A percentile compares a stretch with the other conserved stretches of the same genome.
These are phyloP conservation scores for Campoplex capitator DNA, from an alignment of 2,888 invertebrate species.

Conservation along the genomic window DNA sequence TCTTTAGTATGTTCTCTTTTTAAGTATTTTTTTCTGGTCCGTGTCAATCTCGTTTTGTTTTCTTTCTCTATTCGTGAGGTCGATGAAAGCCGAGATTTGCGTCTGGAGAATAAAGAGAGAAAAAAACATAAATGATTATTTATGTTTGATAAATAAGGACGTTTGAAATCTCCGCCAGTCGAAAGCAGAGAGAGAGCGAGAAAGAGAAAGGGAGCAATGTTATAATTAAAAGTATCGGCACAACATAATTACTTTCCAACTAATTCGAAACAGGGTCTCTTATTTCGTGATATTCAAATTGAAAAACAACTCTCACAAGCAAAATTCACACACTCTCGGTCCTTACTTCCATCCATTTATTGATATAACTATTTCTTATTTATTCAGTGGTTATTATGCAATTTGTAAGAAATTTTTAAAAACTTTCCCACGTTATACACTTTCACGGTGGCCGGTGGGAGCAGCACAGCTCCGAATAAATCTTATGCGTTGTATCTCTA, in stretches of 20 bases:
- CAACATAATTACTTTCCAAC: not conserved
- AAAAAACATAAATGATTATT: conserved; percentile 63
- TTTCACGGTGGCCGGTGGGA: conserved; percentile 81
- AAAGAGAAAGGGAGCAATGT: conserved; percentile 44
- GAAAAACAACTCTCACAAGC: conserved; percentile 17
- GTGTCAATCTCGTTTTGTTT: conserved; percentile 57
- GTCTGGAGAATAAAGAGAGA: conserved; percentile 65
- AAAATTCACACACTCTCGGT: conserved; percentile 77
- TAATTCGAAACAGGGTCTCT: conserved; percentile 25
- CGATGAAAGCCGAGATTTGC: conserved; percentile 59
- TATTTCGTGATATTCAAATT: conserved; percentile 41
- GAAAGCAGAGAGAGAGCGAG: conserved; percentile 62
- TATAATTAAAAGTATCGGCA: conserved; percentile 6
- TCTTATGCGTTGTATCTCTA: conserved; percentile 84
- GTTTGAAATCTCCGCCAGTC: not conserved
- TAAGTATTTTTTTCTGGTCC: conserved; percentile 60
- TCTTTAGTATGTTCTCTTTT: conserved; percentile 46
- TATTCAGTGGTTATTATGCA: conserved; percentile 82
- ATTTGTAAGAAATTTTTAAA: conserved; percentile 83
- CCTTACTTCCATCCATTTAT: conserved; percentile 72
- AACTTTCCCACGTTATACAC: conserved; percentile 83
- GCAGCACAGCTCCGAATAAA: conserved; percentile 84
- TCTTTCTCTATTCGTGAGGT: conserved; percentile 65
- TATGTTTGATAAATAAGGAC: conserved; percentile 29
- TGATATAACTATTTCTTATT: conserved; percentile 69